phyloP scores from a whole-genome alignment of 2,888 invertebrate species.

The Phrixothrix hirtus region DNA sequence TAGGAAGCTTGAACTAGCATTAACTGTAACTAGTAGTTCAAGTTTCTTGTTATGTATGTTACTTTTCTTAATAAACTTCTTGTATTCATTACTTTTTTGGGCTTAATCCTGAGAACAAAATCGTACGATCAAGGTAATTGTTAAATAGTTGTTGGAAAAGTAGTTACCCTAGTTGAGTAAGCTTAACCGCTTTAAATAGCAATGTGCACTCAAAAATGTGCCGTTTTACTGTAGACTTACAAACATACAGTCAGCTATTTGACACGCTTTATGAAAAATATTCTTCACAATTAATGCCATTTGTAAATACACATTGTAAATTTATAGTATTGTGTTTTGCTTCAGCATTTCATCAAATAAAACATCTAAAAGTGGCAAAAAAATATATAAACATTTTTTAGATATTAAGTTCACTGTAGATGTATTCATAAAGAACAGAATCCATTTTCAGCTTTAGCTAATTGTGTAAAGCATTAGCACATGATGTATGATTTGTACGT shows the following conservation, averaged over 20 bases:
- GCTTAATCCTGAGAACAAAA: slow-evolving; percentile 41
- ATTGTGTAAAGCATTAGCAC: slow-evolving; percentile 8
- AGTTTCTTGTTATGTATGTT: slow-evolving; percentile 11
- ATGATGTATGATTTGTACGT: slow-evolving; percentile 18
- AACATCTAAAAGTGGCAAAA: neutral
- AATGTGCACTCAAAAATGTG: slow-evolving; percentile 10
- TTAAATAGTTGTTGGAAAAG: slow-evolving; percentile 24
- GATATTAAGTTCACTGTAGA: slow-evolving; percentile 1
- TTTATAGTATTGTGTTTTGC: slow-evolving; percentile 7
- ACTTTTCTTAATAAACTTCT: slow-evolving; percentile 20
- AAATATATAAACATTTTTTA: neutral
- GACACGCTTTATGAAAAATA: slow-evolving; percentile 18
- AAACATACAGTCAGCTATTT: slow-evolving; percentile 9
- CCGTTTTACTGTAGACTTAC: slow-evolving; percentile 17
- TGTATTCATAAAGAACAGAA: neutral
- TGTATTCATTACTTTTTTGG: slow-evolving; percentile 26
- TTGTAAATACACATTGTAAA: slow-evolving; percentile 15
- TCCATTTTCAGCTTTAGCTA: slow-evolving; percentile 19
- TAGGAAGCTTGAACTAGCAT: neutral
- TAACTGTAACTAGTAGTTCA: slow-evolving; percentile 7
- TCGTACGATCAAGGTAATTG: slow-evolving; percentile 33
- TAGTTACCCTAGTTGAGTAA: slow-evolving; percentile 20
- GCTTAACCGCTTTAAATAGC: slow-evolving; percentile 25
- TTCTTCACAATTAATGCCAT: slow-evolving; percentile 5
- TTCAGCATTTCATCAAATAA: slow-evolving; percentile 1